Conservation (phyloP, 2,888 invertebrate species). For the Meteorus colon region DNA sequence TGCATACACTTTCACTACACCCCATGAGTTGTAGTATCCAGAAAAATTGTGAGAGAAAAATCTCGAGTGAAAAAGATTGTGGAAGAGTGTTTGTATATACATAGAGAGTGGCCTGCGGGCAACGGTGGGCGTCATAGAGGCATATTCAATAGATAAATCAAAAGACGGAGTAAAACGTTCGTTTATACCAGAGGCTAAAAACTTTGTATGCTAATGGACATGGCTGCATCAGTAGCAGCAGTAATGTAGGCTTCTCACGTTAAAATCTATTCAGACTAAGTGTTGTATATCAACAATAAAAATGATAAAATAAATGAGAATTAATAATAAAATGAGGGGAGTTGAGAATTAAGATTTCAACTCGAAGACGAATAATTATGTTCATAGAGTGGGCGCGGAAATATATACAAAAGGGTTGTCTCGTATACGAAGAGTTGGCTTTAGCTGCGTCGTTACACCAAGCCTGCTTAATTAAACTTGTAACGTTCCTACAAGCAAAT, state of each 20-base stretch:
- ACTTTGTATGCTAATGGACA: slow-evolving; percentile 71
- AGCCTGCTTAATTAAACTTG: slow-evolving; percentile 67
- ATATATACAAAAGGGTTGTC: slow-evolving; percentile 28
- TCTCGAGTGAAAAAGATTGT: background rate
- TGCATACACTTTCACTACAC: no score
- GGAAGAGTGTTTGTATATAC: slow-evolving; percentile 15
- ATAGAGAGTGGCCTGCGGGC: slow-evolving; percentile 43
- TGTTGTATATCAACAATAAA: slow-evolving; percentile 22
- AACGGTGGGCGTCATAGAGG: slow-evolving; percentile 60
- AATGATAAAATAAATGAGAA: slow-evolving; percentile 30
- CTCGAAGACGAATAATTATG: slow-evolving; percentile 34
- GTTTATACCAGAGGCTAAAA: slow-evolving; percentile 65
- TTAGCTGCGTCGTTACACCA: slow-evolving; percentile 46
- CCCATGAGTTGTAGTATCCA: no score
- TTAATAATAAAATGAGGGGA: slow-evolving; percentile 38
- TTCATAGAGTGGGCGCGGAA: background rate
- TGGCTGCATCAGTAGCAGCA: slow-evolving; percentile 62
- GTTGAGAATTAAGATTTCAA: slow-evolving; percentile 39
- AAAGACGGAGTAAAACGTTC: slow-evolving; percentile 60
- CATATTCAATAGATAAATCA: slow-evolving; percentile 73
- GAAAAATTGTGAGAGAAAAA: no score
- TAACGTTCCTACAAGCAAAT: slow-evolving; percentile 52
- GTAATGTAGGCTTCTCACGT: background rate
- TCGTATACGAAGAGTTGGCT: slow-evolving; percentile 33
- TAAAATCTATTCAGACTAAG: slow-evolving; percentile 9